Conservation (phyloP, 2,888 invertebrate species). For the Lampropteryx suffumata region DNA sequence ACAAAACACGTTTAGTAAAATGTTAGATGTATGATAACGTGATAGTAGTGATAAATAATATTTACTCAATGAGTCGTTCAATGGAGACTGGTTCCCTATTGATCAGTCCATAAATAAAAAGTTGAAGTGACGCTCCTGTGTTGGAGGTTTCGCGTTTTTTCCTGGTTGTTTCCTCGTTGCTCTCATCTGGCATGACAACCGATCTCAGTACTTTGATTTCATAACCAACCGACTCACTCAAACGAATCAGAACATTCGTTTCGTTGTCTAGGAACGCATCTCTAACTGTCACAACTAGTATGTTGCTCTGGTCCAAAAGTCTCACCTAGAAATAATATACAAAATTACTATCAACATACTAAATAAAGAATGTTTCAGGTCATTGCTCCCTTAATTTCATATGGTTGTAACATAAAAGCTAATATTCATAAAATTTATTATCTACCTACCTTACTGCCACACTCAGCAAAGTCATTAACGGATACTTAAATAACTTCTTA, state of each 20-base stretch:
- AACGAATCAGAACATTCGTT: constrained; percentile 46
- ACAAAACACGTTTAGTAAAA: constrained; percentile 17
- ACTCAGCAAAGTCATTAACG: too few relatives aligned
- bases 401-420: constrained; percentile 26
- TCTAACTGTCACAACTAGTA: constrained; percentile 66
- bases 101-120: constrained; percentile 66
- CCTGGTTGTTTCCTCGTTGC: constrained; percentile 37
- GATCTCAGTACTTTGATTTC: constrained; percentile 67
- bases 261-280: constrained; percentile 69
- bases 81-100: constrained; percentile 60
- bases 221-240: constrained; percentile 62
- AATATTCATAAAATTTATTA: too few relatives aligned
- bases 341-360: constrained; percentile 14
- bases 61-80: constrained; percentile 56
- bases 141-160: constrained; percentile 38
- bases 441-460: too few relatives aligned
- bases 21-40: too few relatives aligned
- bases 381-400: constrained; percentile 28
- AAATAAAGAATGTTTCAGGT: constrained; percentile 30
- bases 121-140: constrained; percentile 53
- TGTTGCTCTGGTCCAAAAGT: constrained; percentile 61
- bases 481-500: constrained; percentile 4
- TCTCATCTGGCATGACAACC: constrained; percentile 55
- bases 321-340: constrained; percentile 65
- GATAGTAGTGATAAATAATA: constrained; percentile 1